A percentile compares a stretch with the other conserved stretches of the same genome.
phyloP scores from a whole-genome alignment of 1,140 invertebrate species.

The Cydia fagiglandana region DNA sequence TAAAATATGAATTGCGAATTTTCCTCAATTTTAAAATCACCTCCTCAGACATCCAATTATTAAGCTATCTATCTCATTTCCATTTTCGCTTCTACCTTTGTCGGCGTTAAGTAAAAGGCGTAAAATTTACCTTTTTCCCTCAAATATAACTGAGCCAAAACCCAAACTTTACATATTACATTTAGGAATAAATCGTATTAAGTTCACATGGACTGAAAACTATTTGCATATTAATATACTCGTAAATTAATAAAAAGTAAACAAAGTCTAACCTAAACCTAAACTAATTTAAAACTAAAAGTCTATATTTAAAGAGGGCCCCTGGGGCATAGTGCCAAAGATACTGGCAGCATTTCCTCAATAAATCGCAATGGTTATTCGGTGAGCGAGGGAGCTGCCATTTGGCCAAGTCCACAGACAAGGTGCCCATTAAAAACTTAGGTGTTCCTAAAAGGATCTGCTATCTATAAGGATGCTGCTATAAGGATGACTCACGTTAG shows the following conservation, averaged over 20 bases:
- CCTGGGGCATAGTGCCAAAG: too few relatives aligned
- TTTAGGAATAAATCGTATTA: background rate
- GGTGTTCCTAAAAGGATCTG: background rate
- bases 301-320: too few relatives aligned
- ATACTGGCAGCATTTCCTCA: too few relatives aligned
- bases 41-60: background rate
- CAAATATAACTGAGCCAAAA: background rate
- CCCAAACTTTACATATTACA: constrained; percentile 10
- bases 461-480: too few relatives aligned
- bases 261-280: too few relatives aligned
- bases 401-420: too few relatives aligned
- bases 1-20: background rate
- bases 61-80: background rate
- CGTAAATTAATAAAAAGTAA: too few relatives aligned
- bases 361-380: too few relatives aligned
- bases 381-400: too few relatives aligned
- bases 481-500: too few relatives aligned
- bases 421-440: background rate
- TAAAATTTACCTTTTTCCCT: background rate
- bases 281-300: too few relatives aligned
- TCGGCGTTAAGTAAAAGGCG: background rate
- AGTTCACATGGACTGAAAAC: background rate
- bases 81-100: background rate
- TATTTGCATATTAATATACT: background rate
- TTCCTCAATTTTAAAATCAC: background rate